These are phyloP conservation scores for Heliothis subflexa DNA, from an alignment of 1,140 invertebrate species.

Conservation along the genomic window DNA sequence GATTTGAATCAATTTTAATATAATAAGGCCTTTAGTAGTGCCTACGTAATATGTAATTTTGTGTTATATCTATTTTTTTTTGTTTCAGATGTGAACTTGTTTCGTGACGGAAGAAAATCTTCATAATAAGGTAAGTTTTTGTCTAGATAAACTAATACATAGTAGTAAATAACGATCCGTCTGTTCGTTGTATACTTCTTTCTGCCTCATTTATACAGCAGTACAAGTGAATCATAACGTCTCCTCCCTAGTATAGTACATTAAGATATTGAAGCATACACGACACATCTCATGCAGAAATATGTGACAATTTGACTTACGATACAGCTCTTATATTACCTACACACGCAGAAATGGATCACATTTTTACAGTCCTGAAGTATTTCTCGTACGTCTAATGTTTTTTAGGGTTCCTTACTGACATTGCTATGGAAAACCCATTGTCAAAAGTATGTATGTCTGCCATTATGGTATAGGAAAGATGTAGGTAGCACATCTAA, in stretches of 20 bases:
- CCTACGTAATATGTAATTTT: not conserved
- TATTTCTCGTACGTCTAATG: slow-evolving; percentile 28
- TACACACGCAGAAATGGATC: slow-evolving; percentile 7
- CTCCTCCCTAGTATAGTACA: not conserved
- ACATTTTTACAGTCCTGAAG: slow-evolving; percentile 24
- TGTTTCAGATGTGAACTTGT: slow-evolving; percentile 44
- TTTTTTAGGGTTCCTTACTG: not conserved
- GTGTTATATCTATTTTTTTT: slow-evolving; percentile 5
- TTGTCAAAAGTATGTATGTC: no score
- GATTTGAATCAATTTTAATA: no score
- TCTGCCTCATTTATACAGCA: no score
- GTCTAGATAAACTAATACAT: no score
- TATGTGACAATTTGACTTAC: slow-evolving; percentile 37
- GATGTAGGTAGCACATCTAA: no score
- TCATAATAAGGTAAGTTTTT: slow-evolving; percentile 38
- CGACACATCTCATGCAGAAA: not conserved
- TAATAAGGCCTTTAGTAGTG: no score
- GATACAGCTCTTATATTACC: not conserved
- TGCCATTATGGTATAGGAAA: no score
- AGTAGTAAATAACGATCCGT: no score
- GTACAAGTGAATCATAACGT: not conserved
- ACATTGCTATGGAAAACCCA: no score
- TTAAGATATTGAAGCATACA: not conserved
- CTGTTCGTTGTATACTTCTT: no score
- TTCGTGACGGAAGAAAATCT: slow-evolving; percentile 15